Evolutionary conservation across 1,140 invertebrate genomes (phyloP).

Genomic region (Ctenoplectra terminalis): DNA sequence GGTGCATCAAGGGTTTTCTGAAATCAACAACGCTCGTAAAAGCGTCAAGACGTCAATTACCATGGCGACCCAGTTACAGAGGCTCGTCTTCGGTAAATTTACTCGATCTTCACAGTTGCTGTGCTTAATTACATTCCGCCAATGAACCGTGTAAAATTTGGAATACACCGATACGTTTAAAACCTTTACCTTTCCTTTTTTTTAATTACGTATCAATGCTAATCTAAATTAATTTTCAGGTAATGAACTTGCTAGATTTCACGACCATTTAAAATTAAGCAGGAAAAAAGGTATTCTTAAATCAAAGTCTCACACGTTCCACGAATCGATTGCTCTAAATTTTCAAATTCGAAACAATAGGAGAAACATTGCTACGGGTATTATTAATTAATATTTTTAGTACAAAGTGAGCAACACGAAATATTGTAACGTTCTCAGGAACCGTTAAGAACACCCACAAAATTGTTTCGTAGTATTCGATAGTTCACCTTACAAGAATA

Average conservation of each 20-base stretch:
- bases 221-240: background rate
- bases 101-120: background rate
- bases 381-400: background rate
- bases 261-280: background rate
- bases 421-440: background rate
- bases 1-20: conserved; percentile 43
- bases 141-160: too few relatives aligned
- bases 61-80: background rate
- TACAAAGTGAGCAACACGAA: background rate
- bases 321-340: background rate
- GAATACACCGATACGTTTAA: too few relatives aligned
- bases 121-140: background rate
- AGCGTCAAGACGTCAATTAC: conserved; percentile 32
- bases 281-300: too few relatives aligned
- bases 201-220: background rate
- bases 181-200: too few relatives aligned
- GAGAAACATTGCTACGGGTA: background rate
- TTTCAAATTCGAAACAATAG: background rate
- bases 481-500: background rate
- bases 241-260: background rate
- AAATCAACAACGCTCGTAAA: conserved; percentile 43
- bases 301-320: background rate
- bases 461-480: background rate
- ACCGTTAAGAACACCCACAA: background rate
- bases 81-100: conserved; percentile 4